phyloP scores from a whole-genome alignment of 2,888 invertebrate species.

The Phaedon cochleariae region DNA sequence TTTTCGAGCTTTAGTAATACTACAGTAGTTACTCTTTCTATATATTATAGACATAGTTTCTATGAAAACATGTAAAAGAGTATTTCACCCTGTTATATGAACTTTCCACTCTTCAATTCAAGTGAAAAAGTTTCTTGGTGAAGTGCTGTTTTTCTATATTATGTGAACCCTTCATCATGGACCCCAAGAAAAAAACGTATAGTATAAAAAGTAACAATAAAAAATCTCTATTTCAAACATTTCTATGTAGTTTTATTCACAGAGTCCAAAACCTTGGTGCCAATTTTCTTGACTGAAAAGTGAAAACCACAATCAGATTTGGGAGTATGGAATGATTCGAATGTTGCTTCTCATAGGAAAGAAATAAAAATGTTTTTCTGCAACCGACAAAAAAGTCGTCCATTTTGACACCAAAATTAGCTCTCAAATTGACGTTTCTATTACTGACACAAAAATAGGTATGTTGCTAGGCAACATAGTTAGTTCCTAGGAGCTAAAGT shows the following conservation, averaged over 20 bases:
- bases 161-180: not conserved
- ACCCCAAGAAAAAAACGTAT: slow-evolving; percentile 9
- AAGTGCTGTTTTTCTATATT: not conserved
- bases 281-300: no score
- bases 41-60: not conserved
- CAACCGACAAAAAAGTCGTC: no score
- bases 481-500: no score
- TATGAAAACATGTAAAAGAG: not conserved
- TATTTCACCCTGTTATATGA: not conserved
- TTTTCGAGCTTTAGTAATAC: not conserved
- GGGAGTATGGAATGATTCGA: no score
- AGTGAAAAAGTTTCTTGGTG: not conserved
- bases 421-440: no score
- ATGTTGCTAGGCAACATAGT: no score
- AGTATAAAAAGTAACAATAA: slow-evolving; percentile 12
- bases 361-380: no score
- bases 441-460: no score
- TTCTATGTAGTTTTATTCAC: not conserved
- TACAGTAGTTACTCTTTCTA: slow-evolving; percentile 1
- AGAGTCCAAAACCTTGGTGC: not conserved
- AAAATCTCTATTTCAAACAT: slow-evolving; percentile 8
- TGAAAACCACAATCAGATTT: no score
- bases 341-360: no score
- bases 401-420: no score
- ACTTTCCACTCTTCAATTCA: no score